phyloP scores from a whole-genome alignment of 2,888 invertebrate species.

The Apeira syringaria region DNA sequence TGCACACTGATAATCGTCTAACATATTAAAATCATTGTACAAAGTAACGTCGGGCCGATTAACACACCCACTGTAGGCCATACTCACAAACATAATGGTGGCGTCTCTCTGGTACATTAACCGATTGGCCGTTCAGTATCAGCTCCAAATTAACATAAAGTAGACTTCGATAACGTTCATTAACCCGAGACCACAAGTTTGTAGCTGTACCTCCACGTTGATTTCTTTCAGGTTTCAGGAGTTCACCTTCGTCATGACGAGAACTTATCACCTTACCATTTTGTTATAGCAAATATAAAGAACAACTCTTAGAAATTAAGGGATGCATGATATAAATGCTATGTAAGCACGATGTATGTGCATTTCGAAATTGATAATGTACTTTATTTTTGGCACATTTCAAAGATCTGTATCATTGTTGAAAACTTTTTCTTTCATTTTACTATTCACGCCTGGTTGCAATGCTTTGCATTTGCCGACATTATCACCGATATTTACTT shows the following conservation, averaged over 20 bases:
- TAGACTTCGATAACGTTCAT: conserved; percentile 73
- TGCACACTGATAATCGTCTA: conserved; percentile 35
- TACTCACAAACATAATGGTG: conserved; percentile 59
- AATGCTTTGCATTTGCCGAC: conserved; percentile 79
- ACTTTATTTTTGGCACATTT: conserved; percentile 32
- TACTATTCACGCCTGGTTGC: conserved; percentile 75
- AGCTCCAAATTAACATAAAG: conserved; percentile 73
- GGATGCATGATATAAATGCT: conserved; percentile 51
- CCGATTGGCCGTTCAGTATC: conserved; percentile 65
- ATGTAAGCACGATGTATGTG: conserved; percentile 63
- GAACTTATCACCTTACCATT: conserved; percentile 28
- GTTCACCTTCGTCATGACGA: conserved; percentile 18
- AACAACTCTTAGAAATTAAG: conserved; percentile 23
- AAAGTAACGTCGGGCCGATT: conserved; percentile 65
- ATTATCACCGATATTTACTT: conserved; percentile 34
- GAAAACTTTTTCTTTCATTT: conserved; percentile 45
- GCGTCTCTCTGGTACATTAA: conserved; percentile 74
- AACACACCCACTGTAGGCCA: conserved; percentile 55
- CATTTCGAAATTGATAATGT: conserved; percentile 35
- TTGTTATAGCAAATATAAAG: conserved; percentile 30
- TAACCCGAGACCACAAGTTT: conserved; percentile 82
- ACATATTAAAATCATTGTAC: conserved; percentile 31
- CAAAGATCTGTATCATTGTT: conserved; percentile 54
- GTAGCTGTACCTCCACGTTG: conserved; percentile 63
- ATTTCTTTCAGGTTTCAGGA: conserved; percentile 68